phyloP scores from a whole-genome alignment of 2,113 vertebrate genomes.

The Columba livia region DNA sequence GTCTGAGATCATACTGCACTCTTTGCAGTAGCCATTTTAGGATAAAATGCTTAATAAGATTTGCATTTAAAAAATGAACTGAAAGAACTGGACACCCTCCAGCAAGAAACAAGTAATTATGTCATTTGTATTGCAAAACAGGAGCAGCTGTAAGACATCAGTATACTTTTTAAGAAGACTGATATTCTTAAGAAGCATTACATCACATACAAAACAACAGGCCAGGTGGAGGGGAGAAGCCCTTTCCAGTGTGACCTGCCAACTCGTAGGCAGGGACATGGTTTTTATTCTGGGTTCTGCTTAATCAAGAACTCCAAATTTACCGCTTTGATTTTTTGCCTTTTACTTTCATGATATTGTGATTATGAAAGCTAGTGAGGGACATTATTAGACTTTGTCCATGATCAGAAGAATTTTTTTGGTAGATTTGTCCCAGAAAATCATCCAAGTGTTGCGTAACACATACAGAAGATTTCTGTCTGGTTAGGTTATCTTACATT shows the following conservation, averaged over 20 bases:
- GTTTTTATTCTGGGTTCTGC: neutral
- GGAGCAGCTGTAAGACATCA: conserved; percentile 71
- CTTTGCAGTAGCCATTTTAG: conserved; percentile 79
- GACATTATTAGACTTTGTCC: neutral
- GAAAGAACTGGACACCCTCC: conserved; percentile 75
- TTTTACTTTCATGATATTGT: neutral
- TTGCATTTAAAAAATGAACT: conserved; percentile 85
- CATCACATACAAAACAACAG: conserved; percentile 66
- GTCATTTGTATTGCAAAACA: conserved; percentile 84
- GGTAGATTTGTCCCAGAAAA: neutral
- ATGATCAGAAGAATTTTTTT: neutral
- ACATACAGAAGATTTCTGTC: neutral
- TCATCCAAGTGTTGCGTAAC: neutral
- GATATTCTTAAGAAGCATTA: conserved; percentile 68
- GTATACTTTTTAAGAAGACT: conserved; percentile 72
- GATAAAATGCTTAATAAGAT: conserved; percentile 83
- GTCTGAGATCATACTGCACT: conserved; percentile 62
- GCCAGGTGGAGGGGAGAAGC: conserved; percentile 40
- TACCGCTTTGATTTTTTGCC: neutral
- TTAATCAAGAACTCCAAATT: neutral
- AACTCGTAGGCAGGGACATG: neutral
- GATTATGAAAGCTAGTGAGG: neutral
- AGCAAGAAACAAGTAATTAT: conserved; percentile 82
- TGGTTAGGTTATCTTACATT: neutral
- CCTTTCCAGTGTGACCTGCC: conserved; percentile 26